Conservation (phyloP, 2,888 invertebrate species). For the Nephrotoma appendiculata region DNA sequence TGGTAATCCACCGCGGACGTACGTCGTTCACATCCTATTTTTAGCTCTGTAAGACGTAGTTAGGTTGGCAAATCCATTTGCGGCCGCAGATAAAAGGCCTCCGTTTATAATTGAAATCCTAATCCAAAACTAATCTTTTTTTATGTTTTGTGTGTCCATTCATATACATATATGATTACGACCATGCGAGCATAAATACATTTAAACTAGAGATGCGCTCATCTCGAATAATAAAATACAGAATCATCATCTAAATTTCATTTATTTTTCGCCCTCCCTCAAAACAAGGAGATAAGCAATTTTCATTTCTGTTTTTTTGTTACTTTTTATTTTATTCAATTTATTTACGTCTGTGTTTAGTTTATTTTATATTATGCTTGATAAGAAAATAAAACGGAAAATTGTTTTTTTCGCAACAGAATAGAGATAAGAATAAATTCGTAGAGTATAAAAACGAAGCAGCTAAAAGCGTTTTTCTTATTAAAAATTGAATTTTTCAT, state of each 20-base stretch:
- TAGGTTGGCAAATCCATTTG: too few relatives aligned
- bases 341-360: neutral
- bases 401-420: neutral
- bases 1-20: too few relatives aligned
- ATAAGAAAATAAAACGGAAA: neutral
- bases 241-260: neutral
- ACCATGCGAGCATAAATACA: too few relatives aligned
- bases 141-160: neutral
- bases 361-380: neutral
- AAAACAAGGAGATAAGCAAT: neutral
- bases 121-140: neutral
- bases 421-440: neutral
- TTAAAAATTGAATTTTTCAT: neutral
- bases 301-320: neutral
- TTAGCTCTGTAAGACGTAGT: too few relatives aligned
- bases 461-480: neutral
- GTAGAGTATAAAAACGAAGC: neutral
- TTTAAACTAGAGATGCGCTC: neutral
- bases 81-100: too few relatives aligned
- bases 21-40: too few relatives aligned
- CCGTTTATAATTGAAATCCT: neutral
- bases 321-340: neutral
- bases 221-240: neutral
- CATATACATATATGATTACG: neutral
- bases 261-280: neutral